Evolutionary conservation across 1,140 invertebrate genomes (phyloP), one percentile per base, ranked within the genome.

Genomic region (Cotesia vestalis): DNA sequence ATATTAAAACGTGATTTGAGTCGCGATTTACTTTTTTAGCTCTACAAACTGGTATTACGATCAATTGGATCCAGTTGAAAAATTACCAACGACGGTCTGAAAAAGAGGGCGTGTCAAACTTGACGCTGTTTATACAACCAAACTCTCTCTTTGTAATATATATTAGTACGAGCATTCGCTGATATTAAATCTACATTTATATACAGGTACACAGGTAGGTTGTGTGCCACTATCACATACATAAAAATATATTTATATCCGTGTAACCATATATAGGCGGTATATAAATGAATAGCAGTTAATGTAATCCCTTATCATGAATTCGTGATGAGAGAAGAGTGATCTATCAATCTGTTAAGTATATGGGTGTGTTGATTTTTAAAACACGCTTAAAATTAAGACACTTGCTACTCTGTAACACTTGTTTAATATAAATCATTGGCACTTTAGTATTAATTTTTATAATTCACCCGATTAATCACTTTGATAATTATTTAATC

Each of bases 311-410:
- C 12, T 12, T 20, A 64, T 64, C 62, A 51, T 46, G 40, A 51
- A 64, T 64, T 64, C 66, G 51, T 67, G 66, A 67, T 27, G 66
- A 53, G 46, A 67, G 53, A 27, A 27, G 51, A 67, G 46, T 67
- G 14, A 67, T 67, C 66, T 51, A 67, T 67, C 66, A 67, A 67
- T 67, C 27, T 55, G 20, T 27, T 55, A 64, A 38, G 38, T 17
- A 66, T 46, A 46, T 6, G 8, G 40, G 40, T 46, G 40, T 46
- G 46, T 14, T 1, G 63, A 9, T 12, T 36, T 51, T 17, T 27
- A 14, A 66, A 40, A 66, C 17, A 66, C 51, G 38, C 63, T 52
- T 17, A 11, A 40, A 66, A 66, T 66, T 66, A 51, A 66, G 63
- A 40, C 52, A 67, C 46, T 17, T 66, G 61, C 61, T 63, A 14